Conservation (phyloP, 2,113 vertebrate species). For the Psephotus haematonotus region DNA sequence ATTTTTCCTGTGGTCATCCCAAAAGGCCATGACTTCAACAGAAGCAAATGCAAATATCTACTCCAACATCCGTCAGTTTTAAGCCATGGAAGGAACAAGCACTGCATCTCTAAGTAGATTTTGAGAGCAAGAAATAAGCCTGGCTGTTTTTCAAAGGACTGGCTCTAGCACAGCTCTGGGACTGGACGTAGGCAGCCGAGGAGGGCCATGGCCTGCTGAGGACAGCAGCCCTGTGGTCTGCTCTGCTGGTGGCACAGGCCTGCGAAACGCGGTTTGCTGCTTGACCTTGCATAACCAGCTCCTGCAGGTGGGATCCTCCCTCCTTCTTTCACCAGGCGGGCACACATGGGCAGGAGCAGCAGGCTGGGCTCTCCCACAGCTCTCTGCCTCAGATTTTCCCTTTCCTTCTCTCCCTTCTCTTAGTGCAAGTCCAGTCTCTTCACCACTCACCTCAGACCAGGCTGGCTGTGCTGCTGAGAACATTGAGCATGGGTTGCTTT, state of each 20-base stretch:
- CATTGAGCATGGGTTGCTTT: accelerated
- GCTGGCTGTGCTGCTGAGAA: background rate
- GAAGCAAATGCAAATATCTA: background rate
- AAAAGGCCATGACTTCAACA: background rate
- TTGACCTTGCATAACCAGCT: background rate
- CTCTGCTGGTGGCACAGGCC: background rate
- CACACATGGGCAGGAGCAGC: background rate
- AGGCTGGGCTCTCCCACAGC: background rate
- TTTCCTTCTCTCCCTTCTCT: background rate
- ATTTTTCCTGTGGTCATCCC: background rate
- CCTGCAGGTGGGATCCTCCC: background rate
- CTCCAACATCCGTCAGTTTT: background rate
- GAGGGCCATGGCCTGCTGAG: background rate
- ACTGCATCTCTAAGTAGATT: background rate
- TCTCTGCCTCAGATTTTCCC: background rate
- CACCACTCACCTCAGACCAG: background rate
- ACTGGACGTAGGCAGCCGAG: background rate
- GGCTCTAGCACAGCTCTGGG: background rate
- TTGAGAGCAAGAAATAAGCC: background rate
- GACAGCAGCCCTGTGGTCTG: background rate
- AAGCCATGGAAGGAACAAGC: background rate
- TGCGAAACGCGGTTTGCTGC: background rate
- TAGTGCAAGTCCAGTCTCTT: background rate
- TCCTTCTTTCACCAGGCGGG: background rate
- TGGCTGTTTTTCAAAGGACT: background rate